Base-by-base conservation (phyloP, 1,140 invertebrate species). In the Papilio polytes region DNA sequence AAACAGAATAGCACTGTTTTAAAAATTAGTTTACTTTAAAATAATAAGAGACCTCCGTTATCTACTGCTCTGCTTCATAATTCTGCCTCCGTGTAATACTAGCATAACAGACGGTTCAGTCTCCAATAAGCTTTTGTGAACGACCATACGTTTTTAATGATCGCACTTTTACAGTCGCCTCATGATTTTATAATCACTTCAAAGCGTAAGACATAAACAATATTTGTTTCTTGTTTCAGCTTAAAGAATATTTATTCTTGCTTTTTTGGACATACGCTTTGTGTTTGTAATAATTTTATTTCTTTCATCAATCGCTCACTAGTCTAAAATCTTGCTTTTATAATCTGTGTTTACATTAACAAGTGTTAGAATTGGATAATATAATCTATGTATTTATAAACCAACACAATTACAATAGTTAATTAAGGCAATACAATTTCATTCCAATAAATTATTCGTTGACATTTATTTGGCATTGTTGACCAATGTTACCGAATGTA, bases 11-110 rank as follows among this genome's bases (percentile, higher is more conserved):
- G 13, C 18, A 15, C 48, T 51, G 15, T 51, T 51, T 51, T 51
- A 18, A 18, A 4, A 51, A 51, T 6, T 18, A 51, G 15, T 6
- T 0, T 18, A 1, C 15, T 3, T 51, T 51, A 6, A 51, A 18
- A 51, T 51, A 51, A 51, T 51, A 51, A 1, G 13, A 51, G 10
- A 18, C 4, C 15, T 56, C 18, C 1, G 88, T 87, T 85, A 85
- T 83, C 85, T 84, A 82, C 8, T 9, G 53, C n/a, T 8, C 9
- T 56, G 18, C 8, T 9, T n/a, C 18, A 56, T 13, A 20, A 3
- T 20, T 56, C n/a, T 20, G 6, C 53, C 53, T 8, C n/a, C 7
- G 53, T 56, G 53, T 56, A 18, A 20, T 84, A 82, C 80, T 83
- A 78, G 46, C 31, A 77, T 78, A 78, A 79, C 41, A 80, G 74